These are phyloP conservation scores for Hydrolagus affinis DNA, from an alignment of 2,113 vertebrate species.

Conservation along the genomic window DNA sequence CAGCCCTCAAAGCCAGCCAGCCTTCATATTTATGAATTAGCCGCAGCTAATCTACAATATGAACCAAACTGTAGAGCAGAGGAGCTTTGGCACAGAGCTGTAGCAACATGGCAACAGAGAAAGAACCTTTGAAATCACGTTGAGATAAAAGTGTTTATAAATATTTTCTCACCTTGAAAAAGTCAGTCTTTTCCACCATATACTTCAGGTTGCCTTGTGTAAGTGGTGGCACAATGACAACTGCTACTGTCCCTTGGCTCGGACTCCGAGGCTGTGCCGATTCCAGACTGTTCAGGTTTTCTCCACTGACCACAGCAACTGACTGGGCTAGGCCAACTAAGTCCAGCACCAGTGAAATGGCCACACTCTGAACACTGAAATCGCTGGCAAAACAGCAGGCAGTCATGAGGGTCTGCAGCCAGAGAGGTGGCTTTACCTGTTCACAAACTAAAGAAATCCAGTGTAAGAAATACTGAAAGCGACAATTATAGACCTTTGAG, in stretches of 20 bases:
- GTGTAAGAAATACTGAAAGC: background rate
- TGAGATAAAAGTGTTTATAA: background rate
- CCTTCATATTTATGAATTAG: background rate
- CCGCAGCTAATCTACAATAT: background rate
- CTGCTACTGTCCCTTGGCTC: slow-evolving; percentile 89
- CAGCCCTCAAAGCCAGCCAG: background rate
- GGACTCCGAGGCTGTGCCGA: slow-evolving; percentile 76
- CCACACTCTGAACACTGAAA: slow-evolving; percentile 77
- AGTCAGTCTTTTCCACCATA: slow-evolving; percentile 85
- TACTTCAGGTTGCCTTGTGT: slow-evolving; percentile 85
- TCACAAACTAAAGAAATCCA: slow-evolving; percentile 65
- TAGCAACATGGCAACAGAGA: background rate
- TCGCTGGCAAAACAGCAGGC: slow-evolving; percentile 74
- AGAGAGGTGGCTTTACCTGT: slow-evolving; percentile 68
- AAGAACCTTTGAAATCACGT: background rate
- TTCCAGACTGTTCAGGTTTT: slow-evolving; percentile 67
- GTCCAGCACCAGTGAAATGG: slow-evolving; percentile 93
- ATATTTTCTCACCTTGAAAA: slow-evolving; percentile 76
- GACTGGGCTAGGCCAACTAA: slow-evolving; percentile 87
- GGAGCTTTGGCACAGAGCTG: no score
- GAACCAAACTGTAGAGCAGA: background rate
- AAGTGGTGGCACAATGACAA: slow-evolving; percentile 91
- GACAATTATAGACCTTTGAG: background rate
- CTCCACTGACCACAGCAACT: slow-evolving; percentile 80
- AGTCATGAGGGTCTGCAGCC: slow-evolving; percentile 91